Percentiles rank a stretch among this genome's conserved stretches.
phyloP scores from a whole-genome alignment of 2,797 vertebrate species.

The Buphagus erythrorhynchus region DNA sequence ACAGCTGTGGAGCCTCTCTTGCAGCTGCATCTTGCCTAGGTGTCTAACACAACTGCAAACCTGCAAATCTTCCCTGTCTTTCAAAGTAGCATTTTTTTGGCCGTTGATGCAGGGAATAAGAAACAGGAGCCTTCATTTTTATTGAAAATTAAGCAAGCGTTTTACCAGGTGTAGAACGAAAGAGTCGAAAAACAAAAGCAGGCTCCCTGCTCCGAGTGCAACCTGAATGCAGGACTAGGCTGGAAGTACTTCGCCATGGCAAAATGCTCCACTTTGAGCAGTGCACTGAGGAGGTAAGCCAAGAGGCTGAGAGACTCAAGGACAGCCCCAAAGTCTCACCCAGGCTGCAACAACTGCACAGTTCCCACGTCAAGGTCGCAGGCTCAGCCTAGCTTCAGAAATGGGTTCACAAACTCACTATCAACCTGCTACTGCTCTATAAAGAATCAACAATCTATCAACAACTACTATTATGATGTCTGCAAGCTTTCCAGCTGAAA shows the following conservation, averaged over 20 bases:
- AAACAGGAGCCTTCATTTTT: background rate
- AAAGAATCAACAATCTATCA: background rate
- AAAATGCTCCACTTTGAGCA: background rate
- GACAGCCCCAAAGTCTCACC: background rate
- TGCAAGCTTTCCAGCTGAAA: background rate
- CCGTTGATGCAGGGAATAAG: background rate
- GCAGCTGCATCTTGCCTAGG: background rate
- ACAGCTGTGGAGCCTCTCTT: background rate
- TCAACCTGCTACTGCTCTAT: background rate
- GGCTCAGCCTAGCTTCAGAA: background rate
- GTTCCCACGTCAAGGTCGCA: background rate
- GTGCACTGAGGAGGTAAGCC: background rate
- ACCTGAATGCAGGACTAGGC: background rate
- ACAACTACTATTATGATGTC: background rate
- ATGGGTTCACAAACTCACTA: background rate
- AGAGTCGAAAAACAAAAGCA: background rate
- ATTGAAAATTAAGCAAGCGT: background rate
- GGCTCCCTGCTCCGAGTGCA: background rate
- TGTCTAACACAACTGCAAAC: background rate
- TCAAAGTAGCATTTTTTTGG: background rate
- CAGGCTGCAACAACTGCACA: background rate
- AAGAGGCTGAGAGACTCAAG: background rate
- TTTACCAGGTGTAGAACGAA: background rate
- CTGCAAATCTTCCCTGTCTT: background rate
- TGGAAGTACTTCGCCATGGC: background rate